Conservation (phyloP, 1,140 invertebrate species). For the Diorhabda elongata region DNA sequence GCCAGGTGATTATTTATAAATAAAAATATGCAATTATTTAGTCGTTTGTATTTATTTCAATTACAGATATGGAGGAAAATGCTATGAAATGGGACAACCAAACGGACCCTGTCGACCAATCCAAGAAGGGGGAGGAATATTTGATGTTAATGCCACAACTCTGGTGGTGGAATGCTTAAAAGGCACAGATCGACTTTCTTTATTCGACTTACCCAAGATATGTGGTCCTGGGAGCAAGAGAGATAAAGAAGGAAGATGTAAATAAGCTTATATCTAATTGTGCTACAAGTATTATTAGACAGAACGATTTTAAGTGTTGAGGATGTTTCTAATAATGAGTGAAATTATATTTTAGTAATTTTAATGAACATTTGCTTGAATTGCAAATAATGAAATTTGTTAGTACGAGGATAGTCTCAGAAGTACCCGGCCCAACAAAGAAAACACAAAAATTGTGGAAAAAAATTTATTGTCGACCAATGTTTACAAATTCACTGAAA, state of each 20-base stretch:
- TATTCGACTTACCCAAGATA: conserved; percentile 21
- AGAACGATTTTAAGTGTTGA: too few relatives aligned
- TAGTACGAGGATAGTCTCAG: too few relatives aligned
- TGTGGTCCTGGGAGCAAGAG: conserved; percentile 32
- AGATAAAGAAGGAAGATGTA: conserved; percentile 26
- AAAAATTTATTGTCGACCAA: too few relatives aligned
- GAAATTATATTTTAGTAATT: too few relatives aligned
- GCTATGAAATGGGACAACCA: conserved; percentile 30
- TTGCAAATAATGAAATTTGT: too few relatives aligned
- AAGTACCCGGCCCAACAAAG: too few relatives aligned
- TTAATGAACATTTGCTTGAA: too few relatives aligned
- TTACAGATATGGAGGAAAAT: conserved; percentile 27
- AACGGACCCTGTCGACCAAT: conserved; percentile 33
- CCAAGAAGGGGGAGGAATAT: conserved; percentile 34
- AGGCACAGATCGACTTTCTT: conserved; percentile 30
- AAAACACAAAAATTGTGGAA: too few relatives aligned
- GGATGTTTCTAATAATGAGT: too few relatives aligned
- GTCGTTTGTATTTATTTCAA: neutral
- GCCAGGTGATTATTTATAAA: conserved; percentile 24
- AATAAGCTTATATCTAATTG: conserved; percentile 8
- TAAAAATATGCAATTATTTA: neutral
- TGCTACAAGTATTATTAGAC: too few relatives aligned
- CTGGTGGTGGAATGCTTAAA: conserved; percentile 33
- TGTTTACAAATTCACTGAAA: too few relatives aligned
- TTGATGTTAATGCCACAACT: conserved; percentile 37